These are phyloP conservation scores for Eriosoma lanigerum DNA, from an alignment of 1,140 invertebrate genomes.

Conservation along the genomic window DNA sequence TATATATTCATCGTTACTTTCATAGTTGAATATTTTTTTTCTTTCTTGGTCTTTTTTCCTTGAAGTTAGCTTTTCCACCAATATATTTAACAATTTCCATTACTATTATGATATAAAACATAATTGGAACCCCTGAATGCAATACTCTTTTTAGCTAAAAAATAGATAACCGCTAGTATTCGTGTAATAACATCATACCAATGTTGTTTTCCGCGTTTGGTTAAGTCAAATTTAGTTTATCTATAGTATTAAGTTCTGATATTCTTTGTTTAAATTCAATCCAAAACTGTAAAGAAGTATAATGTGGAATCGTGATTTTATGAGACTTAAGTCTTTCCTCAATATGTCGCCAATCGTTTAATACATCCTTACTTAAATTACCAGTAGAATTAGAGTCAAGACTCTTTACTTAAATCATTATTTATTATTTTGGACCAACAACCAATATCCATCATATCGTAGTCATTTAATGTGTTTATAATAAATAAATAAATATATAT, in stretches of 20 bases:
- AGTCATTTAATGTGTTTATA: conserved; percentile 11
- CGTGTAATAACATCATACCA: conserved; percentile 25
- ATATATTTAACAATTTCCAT: conserved; percentile 1
- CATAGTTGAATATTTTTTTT: neutral
- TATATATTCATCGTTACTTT: conserved; percentile 3
- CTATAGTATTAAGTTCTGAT: neutral
- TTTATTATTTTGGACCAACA: neutral
- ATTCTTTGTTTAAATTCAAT: conserved; percentile 10
- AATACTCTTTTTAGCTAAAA: neutral
- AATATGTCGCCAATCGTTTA: conserved; percentile 15
- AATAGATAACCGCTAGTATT: conserved; percentile 9
- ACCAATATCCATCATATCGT: conserved; percentile 8
- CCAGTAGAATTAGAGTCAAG: neutral
- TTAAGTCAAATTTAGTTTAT: neutral
- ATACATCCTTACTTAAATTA: neutral
- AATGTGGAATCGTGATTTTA: conserved; percentile 4
- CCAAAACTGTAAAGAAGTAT: neutral
- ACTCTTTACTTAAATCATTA: neutral
- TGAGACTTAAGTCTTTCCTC: conserved; percentile 5
- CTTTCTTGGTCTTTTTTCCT: conserved; percentile 10
- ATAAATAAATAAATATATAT: too few relatives aligned
- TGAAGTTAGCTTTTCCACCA: neutral
- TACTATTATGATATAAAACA: neutral
- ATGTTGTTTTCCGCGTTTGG: neutral
- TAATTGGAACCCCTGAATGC: conserved; percentile 5